phyloP scores from a whole-genome alignment of 2,888 invertebrate genomes.

The Xestia ashworthii region DNA sequence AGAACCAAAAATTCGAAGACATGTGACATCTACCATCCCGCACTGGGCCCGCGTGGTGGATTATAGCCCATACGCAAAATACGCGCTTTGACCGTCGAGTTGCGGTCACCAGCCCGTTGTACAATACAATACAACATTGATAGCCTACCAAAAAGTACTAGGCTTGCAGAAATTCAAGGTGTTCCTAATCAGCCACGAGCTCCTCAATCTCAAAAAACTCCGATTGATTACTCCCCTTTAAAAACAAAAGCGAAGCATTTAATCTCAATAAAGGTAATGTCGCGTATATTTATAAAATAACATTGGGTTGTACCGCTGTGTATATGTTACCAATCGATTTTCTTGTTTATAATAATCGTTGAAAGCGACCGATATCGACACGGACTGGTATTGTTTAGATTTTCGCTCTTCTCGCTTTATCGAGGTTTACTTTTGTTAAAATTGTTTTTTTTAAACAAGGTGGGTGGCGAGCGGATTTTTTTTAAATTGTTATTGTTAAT shows the following conservation, averaged over 20 bases:
- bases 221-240: conserved; percentile 15
- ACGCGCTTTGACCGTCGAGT: too few relatives aligned
- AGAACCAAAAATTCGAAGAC: too few relatives aligned
- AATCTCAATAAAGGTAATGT: conserved; percentile 62
- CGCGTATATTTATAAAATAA: conserved; percentile 74
- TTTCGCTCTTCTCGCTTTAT: conserved; percentile 76
- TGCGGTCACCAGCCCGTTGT: too few relatives aligned
- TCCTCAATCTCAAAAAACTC: neutral
- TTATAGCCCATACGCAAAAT: too few relatives aligned
- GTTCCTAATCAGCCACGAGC: neutral
- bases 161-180: too few relatives aligned
- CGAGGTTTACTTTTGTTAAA: conserved; percentile 82
- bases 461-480: conserved; percentile 61
- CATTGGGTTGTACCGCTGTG: conserved; percentile 65
- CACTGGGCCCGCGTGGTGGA: too few relatives aligned
- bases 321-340: conserved; percentile 84
- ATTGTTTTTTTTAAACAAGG: conserved; percentile 82
- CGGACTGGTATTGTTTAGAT: conserved; percentile 72
- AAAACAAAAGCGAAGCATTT: conserved; percentile 40
- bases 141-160: too few relatives aligned
- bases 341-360: conserved; percentile 83
- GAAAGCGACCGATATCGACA: conserved; percentile 72
- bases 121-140: too few relatives aligned
- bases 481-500: conserved; percentile 68
- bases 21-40: too few relatives aligned